phyloP scores from a whole-genome alignment of 2,113 vertebrate genomes.

The Archilochus colubris region DNA sequence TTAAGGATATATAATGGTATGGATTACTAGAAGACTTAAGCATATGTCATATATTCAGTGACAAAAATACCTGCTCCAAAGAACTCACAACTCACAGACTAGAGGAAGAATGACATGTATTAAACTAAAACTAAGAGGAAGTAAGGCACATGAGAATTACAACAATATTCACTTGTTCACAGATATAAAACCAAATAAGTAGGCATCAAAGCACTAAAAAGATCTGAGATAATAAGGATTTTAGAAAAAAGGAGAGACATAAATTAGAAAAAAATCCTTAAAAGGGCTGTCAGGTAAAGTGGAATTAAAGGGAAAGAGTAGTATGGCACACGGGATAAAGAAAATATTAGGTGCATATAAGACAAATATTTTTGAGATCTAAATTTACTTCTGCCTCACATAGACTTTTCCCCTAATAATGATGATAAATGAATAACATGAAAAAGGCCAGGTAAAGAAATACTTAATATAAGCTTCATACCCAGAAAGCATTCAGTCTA shows the following conservation, averaged over 20 bases:
- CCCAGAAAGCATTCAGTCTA: not conserved
- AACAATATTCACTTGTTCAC: not conserved
- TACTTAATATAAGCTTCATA: not conserved
- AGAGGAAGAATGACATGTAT: not conserved
- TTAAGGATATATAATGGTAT: not conserved
- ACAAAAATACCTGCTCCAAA: not conserved
- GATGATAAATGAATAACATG: not conserved
- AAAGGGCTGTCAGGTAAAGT: not conserved
- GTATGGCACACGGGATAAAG: not conserved
- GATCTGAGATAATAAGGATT: not conserved
- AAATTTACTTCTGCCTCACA: not conserved
- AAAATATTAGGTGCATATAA: not conserved
- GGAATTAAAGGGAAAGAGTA: not conserved
- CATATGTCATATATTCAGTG: not conserved
- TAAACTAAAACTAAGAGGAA: not conserved
- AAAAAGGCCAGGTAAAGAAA: not conserved
- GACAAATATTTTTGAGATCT: not conserved
- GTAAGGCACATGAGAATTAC: not conserved
- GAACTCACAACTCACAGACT: not conserved
- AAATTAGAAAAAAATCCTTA: not conserved
- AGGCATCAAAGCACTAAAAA: not conserved
- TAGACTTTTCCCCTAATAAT: not conserved
- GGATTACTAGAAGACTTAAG: not conserved
- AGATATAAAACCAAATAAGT: not conserved
- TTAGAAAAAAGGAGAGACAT: not conserved